phyloP scores from a whole-genome alignment of 2,888 invertebrate species.

The Philopedon plagiatum region DNA sequence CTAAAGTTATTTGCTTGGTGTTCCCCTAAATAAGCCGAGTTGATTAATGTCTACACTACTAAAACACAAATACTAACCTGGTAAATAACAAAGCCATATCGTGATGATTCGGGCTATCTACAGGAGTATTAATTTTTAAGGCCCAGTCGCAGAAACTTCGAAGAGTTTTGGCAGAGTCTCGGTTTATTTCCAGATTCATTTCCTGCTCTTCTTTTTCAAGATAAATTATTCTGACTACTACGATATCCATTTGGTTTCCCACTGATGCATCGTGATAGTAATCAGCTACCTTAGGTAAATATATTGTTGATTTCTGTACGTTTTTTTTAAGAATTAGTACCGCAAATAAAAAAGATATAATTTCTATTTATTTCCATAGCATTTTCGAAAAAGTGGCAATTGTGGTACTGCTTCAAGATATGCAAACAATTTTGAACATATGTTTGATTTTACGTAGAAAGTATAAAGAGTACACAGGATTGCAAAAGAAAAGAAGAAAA shows the following conservation, averaged over 20 bases:
- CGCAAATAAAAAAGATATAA: no score
- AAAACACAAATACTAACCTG: conserved; percentile 64
- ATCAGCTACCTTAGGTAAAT: conserved; percentile 69
- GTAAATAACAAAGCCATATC: conserved; percentile 75
- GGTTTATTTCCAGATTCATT: conserved; percentile 70
- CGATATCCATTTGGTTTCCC: conserved; percentile 74
- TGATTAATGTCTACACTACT: background rate
- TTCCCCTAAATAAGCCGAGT: no score
- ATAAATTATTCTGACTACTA: conserved; percentile 72
- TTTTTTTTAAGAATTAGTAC: no score
- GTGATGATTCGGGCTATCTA: conserved; percentile 74
- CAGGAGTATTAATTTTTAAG: conserved; percentile 71
- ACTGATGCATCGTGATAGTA: conserved; percentile 69
- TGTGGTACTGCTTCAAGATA: no score
- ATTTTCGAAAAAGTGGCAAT: no score
- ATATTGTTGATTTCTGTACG: no score
- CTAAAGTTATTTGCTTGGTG: no score
- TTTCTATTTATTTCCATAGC: background rate
- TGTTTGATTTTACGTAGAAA: no score
- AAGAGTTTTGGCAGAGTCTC: conserved; percentile 73
- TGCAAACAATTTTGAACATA: no score
- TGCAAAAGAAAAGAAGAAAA: no score
- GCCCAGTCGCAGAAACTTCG: conserved; percentile 79
- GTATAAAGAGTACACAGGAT: no score
- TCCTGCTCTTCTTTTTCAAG: conserved; percentile 72